These are phyloP conservation scores for Vanessa tameamea DNA, from an alignment of 1,140 invertebrate genomes.

Conservation along the genomic window DNA sequence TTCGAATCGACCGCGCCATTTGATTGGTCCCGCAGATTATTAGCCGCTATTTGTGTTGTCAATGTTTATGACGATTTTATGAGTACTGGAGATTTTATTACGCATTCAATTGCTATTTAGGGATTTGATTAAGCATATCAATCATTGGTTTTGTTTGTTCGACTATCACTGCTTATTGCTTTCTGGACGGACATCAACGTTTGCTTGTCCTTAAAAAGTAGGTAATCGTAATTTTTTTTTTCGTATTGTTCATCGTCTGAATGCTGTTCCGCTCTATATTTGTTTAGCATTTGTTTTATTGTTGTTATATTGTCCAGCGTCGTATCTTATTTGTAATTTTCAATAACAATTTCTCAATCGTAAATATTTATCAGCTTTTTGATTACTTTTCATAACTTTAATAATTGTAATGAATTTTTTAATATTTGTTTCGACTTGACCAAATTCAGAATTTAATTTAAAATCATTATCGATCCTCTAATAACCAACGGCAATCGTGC, in stretches of 20 bases:
- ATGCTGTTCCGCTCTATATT: background rate
- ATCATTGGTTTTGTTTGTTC: conserved; percentile 58
- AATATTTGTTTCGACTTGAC: background rate
- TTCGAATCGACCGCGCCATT: conserved; percentile 43
- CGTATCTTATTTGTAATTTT: background rate
- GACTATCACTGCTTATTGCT: conserved; percentile 8
- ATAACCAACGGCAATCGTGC: background rate
- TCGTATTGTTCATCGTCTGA: background rate
- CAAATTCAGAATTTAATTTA: background rate
- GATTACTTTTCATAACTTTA: too few relatives aligned
- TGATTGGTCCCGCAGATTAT: conserved; percentile 66
- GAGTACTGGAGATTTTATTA: conserved; percentile 67
- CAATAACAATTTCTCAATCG: too few relatives aligned
- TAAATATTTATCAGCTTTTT: too few relatives aligned
- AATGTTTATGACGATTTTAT: conserved; percentile 75
- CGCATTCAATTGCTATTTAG: conserved; percentile 65
- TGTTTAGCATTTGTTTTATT: background rate
- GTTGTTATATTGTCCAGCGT: background rate
- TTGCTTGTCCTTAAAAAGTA: background rate
- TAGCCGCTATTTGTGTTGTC: conserved; percentile 75
- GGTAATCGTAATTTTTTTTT: background rate
- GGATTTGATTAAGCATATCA: conserved; percentile 72
- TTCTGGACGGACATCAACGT: background rate
- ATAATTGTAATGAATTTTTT: too few relatives aligned
- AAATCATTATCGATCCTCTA: background rate